Conservation (phyloP, 30 jellyfish, hydroid and myxozoan species). For the Nemopilema nomurai region DNA sequence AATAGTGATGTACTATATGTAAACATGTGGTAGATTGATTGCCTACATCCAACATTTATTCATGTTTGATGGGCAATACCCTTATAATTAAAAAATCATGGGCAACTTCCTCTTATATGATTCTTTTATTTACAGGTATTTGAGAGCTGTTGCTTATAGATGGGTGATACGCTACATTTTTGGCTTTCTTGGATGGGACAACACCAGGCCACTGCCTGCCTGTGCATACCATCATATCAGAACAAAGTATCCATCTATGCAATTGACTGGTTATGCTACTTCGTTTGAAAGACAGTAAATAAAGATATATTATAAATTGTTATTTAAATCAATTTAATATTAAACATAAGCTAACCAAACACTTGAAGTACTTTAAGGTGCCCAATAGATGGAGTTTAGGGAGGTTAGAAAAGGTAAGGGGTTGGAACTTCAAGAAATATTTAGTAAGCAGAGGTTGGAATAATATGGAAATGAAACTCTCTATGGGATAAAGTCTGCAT, state of each 20-base stretch:
- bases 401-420: not conserved
- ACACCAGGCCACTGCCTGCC: no score
- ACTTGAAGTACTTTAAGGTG: not conserved
- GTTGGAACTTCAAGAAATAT: not conserved
- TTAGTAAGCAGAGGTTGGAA: not conserved
- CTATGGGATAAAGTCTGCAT: not conserved
- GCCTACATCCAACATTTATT: no score
- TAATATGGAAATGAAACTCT: not conserved
- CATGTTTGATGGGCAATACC: no score
- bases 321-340: no score
- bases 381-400: not conserved
- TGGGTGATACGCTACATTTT: no score
- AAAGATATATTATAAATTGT: not conserved
- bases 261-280: not conserved
- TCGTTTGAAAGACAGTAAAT: not conserved
- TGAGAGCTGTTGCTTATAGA: no score
- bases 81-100: no score
- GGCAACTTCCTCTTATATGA: no score
- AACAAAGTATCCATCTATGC: not conserved
- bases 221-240: not conserved
- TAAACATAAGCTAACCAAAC: not conserved
- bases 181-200: no score
- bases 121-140: no score
- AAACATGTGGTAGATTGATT: no score
- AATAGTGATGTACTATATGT: no score